Evolutionary conservation across 2,113 vertebrate species (phyloP), one percentile per base, ranked within the genome.

Genomic region (Felis catus): DNA sequence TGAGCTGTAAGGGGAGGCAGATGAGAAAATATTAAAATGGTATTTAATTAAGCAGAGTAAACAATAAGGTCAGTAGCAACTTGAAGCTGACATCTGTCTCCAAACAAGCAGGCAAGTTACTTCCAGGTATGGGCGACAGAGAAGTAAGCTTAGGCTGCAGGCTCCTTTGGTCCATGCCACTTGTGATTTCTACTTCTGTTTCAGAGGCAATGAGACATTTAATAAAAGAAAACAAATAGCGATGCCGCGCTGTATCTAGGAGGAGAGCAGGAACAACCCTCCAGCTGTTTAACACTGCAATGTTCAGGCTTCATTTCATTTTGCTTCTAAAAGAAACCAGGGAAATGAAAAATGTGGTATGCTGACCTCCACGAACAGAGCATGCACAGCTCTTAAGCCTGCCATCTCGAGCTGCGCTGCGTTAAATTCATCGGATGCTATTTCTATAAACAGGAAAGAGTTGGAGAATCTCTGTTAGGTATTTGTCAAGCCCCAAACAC

Each of bases 21-120:
- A 88, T 45, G 76, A 94, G 93, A 89, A 92, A 91, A 94, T 87
- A 81, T 14, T 27, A 65, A 97, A 97, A 76, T 31, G 41, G 31
- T 58, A 61, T 93, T 95, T 94, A 85, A 96, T 91, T 89, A 91
- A 61, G 94, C 87, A 71, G 61, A 89, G 68, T 86, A 94, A 98
- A 96, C 70, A 87, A 21, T 79, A 84, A 84, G 91, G 95, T 96
- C 94, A 88, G 83, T 23, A 65, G 89, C 78, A 80, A 76, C 55
- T 29, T 36, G 81, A 93, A 94, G 95, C 58, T 88, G 65, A 94
- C 94, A 96, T 91, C 89, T 84, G 71, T 91, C 81, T 96, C 48
- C 0, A 15, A 91, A 79, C 25, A 41, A 63, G 68, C 25, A 55
- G 76, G 88, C 16, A 3, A 85, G 88, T 63, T 70, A 61, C 74